Base-by-base conservation (phyloP, 2,797 vertebrate species). In the Pangasius krempfi region DNA sequence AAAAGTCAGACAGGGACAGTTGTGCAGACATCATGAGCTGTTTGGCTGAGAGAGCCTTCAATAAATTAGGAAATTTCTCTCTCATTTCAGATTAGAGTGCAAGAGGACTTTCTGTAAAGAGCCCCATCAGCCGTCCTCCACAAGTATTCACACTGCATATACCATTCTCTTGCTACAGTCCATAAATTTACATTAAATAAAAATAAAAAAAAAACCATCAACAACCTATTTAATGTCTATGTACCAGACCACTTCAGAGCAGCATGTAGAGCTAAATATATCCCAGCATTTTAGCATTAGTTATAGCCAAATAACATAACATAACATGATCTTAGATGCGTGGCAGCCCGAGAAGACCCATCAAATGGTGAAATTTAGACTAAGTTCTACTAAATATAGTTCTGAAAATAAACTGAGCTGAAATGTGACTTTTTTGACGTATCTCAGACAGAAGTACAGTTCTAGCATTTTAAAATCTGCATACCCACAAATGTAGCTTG, bases 161-260 rank as follows among this genome's bases (percentile, higher is more conserved):
- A 64, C 70, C 47, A 62, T 86, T 88, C 72, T 30, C 25, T 47
- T 5, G 50, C 73, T 64, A 75, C 64, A 37, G 27, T 13, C 70
- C 86, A 90, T 90, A 91, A 89, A 91, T 93, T 80, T 80, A 64
- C 86, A 88, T 90, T 85, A 62, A 84, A 89, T 88, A 70, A 33
- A 33, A 33, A n/a, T n/a, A 88, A 86, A 88, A 78, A 44, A 5
- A 44, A 79, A 79, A 54, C 75, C 22, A 54, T 56, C 14, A 33
- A 33, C 52, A 56, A 25, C 25, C 13, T n/a, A 47, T 64, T 62
- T 47, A 25, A 44, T n/a, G 27, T 83, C 40, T 14, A 83, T 44
- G 58, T 47, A 20, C 13, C 6, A 90, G 88, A 88, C 83, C 40
- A 87, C 72, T 88, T 79, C 64, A 84, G 58, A 64, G 52, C 27